Evolutionary conservation across 2,113 vertebrate genomes (phyloP), one percentile per base, ranked within the genome.

Genomic region (Syngnathoides biaculeatus): DNA sequence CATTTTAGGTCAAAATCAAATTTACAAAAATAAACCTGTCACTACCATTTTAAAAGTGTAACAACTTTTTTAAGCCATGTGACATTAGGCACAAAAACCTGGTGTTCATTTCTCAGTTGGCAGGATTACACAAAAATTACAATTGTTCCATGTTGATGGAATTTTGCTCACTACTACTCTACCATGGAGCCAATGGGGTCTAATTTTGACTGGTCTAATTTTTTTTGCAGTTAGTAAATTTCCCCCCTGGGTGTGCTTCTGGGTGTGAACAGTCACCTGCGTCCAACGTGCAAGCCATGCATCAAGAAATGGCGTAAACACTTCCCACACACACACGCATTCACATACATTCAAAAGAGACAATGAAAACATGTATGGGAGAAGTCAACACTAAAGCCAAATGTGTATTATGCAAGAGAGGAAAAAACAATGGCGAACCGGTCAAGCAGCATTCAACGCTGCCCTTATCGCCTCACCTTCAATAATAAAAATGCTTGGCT

Each of bases 301-400:
- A 40, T 60, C 40, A 3, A n/a, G 10, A 39, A 60, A 60, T 9
- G 39, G 60, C 2, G 13, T 43, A 62, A 62, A 43, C 22, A 22
- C 60, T 40, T 43, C 40, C 40, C 39, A 62, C 60, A 17, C n/a
- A n/a, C n/a, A n/a, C n/a, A n/a, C n/a, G n/a, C n/a, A n/a, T n/a
- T n/a, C n/a, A n/a, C 60, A 45, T 24, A 62, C 40, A 43, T 43
- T 43, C 60, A 62, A 40, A 62, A 62, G 20, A 13, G 39, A 61
- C 59, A 61, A 61, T 43, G 35, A 17, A 62, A 26, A 62, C 48
- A 52, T n/a, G 40, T n/a, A 62, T 8, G 39, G 24, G 58, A 38
- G n/a, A 17, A 24, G 60, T 26, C 22, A 9, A 62, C n/a, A 62
- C 40, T 9, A 4, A 26, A 26, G 40, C 12, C 22, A 43, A 13